Percentiles rank a stretch among this genome's conserved stretches.
Conservation (phyloP, 2,113 vertebrate species). For the Ahaetulla prasina region DNA sequence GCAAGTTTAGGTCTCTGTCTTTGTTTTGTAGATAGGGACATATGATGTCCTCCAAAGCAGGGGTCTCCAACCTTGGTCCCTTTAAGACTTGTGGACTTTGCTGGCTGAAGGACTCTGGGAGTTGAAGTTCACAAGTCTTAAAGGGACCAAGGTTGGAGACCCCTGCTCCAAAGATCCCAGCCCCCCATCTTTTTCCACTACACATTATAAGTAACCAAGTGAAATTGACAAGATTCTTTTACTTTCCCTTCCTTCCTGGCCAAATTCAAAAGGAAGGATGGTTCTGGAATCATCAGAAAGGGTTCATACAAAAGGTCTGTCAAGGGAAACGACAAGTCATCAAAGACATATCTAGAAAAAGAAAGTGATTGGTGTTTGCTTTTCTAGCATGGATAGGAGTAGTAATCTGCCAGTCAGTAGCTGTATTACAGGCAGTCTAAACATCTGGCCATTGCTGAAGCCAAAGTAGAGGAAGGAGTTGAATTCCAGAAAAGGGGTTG, state of each 20-base stretch:
- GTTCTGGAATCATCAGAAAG: background rate
- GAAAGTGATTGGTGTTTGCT: background rate
- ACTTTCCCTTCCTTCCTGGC: background rate
- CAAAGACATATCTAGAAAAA: background rate
- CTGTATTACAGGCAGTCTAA: background rate
- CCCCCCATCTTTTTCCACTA: background rate
- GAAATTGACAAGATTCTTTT: background rate
- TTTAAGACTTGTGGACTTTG: no score
- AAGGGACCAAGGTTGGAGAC: no score
- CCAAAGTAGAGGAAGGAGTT: background rate
- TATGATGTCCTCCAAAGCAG: background rate
- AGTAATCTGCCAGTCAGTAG: background rate
- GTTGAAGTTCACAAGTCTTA: no score
- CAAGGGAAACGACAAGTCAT: background rate
- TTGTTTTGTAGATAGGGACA: background rate
- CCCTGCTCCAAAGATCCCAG: background rate
- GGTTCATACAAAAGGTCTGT: background rate
- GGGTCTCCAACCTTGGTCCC: no score
- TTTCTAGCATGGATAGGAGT: background rate
- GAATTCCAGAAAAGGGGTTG: background rate
- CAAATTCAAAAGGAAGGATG: background rate
- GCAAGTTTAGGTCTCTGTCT: background rate
- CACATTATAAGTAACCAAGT: background rate
- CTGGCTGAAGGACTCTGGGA: no score
- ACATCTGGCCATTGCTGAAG: background rate